Evolutionary conservation across 2,113 vertebrate species (phyloP).

Genomic region (Oreamnos americanus): DNA sequence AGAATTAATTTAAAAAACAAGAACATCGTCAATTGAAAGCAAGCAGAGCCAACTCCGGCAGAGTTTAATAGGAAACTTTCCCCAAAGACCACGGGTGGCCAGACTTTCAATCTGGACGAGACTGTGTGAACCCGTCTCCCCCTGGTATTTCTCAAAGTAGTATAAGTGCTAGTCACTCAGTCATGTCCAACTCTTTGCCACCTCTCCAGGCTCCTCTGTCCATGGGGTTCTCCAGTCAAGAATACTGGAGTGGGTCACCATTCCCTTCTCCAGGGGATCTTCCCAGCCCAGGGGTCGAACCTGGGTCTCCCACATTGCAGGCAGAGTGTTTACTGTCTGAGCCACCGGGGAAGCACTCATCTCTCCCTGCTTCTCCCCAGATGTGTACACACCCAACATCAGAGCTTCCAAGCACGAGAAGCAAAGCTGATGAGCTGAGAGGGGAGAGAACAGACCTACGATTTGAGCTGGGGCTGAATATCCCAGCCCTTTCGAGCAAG

Average conservation of each 20-base stretch:
- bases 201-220: background rate
- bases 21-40: background rate
- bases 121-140: background rate
- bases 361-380: background rate
- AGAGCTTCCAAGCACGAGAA: background rate
- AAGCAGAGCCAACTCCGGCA: background rate
- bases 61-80: background rate
- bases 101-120: background rate
- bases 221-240: background rate
- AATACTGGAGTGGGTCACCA: background rate
- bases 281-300: background rate
- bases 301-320: background rate
- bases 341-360: rapidly evolving
- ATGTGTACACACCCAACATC: background rate
- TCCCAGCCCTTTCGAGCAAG: background rate
- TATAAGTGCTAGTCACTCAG: rapidly evolving
- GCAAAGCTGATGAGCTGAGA: background rate
- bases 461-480: background rate
- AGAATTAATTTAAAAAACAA: background rate
- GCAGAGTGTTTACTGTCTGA: background rate
- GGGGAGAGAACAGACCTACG: background rate
- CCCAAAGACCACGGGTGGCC: background rate
- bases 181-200: background rate
- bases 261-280: background rate
- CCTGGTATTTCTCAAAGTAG: background rate